A percentile compares a stretch with the other conserved stretches of the same genome.
Conservation (phyloP, 2,888 invertebrate species). For the Spilarctia lutea region DNA sequence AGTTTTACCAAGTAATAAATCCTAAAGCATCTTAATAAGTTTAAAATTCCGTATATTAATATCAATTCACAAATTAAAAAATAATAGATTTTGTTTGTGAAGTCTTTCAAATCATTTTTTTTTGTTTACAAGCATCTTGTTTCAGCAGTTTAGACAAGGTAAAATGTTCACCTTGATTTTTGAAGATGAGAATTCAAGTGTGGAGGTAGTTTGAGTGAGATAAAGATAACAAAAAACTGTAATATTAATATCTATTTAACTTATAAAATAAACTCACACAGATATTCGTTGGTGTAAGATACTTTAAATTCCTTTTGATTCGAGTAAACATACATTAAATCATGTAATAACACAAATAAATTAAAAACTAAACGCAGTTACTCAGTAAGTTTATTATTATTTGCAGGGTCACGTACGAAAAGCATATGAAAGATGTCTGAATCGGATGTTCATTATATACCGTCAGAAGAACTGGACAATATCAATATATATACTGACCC, state of each 20-base stretch:
- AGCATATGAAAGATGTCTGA: slow-evolving; percentile 17
- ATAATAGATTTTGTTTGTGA: neutral
- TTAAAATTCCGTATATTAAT: neutral
- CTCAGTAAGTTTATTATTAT: neutral
- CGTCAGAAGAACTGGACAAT: slow-evolving; percentile 39
- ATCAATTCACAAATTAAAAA: neutral
- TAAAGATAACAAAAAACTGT: no score
- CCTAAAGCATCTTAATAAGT: neutral
- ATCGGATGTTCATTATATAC: slow-evolving; percentile 1
- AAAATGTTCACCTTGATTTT: no score
- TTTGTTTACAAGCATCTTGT: neutral
- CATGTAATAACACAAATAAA: neutral
- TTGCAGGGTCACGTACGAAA: neutral
- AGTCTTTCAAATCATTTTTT: neutral
- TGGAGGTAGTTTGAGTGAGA: no score
- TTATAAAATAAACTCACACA: no score
- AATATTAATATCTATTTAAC: no score
- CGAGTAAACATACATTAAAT: neutral
- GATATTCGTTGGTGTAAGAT: neutral
- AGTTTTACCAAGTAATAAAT: neutral
- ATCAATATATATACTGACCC: slow-evolving; percentile 78
- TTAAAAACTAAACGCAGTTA: neutral
- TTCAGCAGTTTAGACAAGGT: neutral
- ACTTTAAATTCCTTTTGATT: neutral
- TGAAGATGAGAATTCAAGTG: neutral